Base-by-base conservation (phyloP, 2,113 vertebrate genomes). In the Dasyprocta punctata region DNA sequence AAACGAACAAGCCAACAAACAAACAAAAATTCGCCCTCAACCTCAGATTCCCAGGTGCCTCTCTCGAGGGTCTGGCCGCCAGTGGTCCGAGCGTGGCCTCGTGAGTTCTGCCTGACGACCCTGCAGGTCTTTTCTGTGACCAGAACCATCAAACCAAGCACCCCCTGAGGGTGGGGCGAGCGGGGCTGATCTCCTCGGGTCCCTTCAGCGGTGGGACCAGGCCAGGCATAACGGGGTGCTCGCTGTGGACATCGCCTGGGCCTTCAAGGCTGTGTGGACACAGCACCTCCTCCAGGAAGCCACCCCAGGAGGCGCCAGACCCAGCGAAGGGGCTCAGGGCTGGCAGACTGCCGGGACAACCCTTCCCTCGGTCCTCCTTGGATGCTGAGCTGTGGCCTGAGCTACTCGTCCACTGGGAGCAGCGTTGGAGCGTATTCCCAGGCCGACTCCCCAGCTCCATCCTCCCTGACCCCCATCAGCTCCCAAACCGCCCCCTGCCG, bases 271-370 rank as follows among this genome's bases (percentile, higher is more conserved):
- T 44, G 9, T 0, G 11, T 28, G 24, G 30, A 58, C 85, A 84
- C n/a, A 11, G 7, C 17, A 7, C 89, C 56, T 90, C 56, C 26
- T 4, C 11, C 60, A 17, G 61, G 84, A 92, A 87, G 92, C 6
- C 52, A 20, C 52, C 75, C 71, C 33, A 13, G 56, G n/a, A 22
- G 65, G 17, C 36, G 20, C 7, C 10, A 5, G 33, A 16, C 2
- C 33, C 38, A 33, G 30, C 0, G 9, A 52, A 36, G 41, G 10
- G 4, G 30, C 41, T 60, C 41, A 44, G 14, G 26, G 0, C 38
- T 3, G 58, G 54, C 49, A 2, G 61, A 30, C 0, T 1, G 33
- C 0, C 9, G 28, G 26, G 38, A 20, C 12, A 14, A 14, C 1
- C n/a, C 52, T 52, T 20, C 41, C n/a, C 41, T 56, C 16, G 11